Evolutionary conservation across 2,113 vertebrate genomes (phyloP).

Genomic region (Mirounga angustirostris): DNA sequence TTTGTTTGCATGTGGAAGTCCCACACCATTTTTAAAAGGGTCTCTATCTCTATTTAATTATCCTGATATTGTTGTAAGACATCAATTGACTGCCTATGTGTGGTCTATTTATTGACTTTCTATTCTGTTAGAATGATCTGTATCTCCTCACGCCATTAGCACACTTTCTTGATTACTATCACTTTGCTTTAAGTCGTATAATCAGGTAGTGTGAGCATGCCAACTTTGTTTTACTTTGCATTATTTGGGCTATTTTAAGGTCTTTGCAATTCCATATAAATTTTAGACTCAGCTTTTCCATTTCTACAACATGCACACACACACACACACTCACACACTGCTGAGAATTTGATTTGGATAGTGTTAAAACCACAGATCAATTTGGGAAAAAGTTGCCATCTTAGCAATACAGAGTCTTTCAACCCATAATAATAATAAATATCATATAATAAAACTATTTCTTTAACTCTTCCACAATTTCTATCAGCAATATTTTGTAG

Average conservation of each 20-base stretch:
- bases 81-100: not conserved
- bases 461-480: not conserved
- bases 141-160: not conserved
- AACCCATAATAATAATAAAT: not conserved
- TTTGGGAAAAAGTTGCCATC: not conserved
- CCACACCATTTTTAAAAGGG: not conserved
- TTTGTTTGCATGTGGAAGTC: not conserved
- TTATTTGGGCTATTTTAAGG: not conserved
- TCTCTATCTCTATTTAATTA: not conserved
- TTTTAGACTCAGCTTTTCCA: not conserved
- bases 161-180: not conserved
- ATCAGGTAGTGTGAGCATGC: not conserved
- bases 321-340: too few relatives aligned
- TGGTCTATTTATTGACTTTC: not conserved
- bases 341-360: not conserved
- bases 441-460: not conserved
- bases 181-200: not conserved
- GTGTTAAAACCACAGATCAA: not conserved
- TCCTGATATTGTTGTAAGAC: not conserved
- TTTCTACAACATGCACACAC: not conserved
- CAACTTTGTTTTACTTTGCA: not conserved
- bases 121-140: not conserved
- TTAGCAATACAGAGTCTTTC: not conserved
- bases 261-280: not conserved
- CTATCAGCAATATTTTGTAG: not conserved